Evolutionary conservation across 2,888 invertebrate species (phyloP).

Genomic region (Xestia sexstrigata): DNA sequence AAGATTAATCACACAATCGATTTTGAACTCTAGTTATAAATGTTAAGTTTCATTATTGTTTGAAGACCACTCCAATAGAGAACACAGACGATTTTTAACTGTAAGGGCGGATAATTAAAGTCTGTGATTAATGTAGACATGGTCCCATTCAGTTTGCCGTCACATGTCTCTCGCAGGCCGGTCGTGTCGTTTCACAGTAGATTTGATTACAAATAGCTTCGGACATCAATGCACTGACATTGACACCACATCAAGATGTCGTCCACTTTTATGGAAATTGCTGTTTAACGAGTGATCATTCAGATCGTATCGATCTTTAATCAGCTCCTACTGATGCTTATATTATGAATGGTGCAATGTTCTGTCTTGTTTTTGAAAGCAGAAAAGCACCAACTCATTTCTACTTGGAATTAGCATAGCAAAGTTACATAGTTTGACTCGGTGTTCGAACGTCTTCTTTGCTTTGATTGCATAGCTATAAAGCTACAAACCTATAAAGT

Average conservation of each 20-base stretch:
- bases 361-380: not conserved
- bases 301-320: not conserved
- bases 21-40: not conserved
- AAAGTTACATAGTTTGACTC: not conserved
- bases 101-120: not conserved
- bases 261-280: not conserved
- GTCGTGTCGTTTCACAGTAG: conserved; percentile 68
- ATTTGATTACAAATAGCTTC: conserved; percentile 67
- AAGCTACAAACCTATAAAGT: too few species aligned
- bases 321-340: not conserved
- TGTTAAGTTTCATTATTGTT: not conserved
- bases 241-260: conserved; percentile 16
- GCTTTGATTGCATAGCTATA: too few species aligned
- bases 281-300: not conserved
- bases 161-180: conserved; percentile 37
- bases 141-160: conserved; percentile 6
- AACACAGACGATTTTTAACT: not conserved
- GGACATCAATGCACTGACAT: conserved; percentile 23
- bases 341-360: not conserved
- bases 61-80: not conserved
- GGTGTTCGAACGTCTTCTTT: not conserved
- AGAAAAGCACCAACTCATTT: not conserved
- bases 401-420: not conserved
- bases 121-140: not conserved
- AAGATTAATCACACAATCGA: not conserved